Conservation (phyloP, 1,140 invertebrate species). For the Chionoecetes opilio region DNA sequence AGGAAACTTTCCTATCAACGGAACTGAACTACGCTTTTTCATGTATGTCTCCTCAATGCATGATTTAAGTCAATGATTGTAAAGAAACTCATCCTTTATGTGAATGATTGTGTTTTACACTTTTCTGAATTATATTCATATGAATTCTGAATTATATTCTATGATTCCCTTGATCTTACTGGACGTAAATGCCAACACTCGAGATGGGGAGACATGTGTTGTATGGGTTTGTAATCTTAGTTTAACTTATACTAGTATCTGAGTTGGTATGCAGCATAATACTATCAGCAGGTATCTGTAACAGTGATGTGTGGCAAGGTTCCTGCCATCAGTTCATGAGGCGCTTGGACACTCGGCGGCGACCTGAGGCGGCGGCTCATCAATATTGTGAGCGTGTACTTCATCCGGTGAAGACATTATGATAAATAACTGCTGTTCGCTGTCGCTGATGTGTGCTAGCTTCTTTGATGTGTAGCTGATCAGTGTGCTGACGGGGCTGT, state of each 20-base stretch:
- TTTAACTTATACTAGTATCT: background rate
- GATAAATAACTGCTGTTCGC: background rate
- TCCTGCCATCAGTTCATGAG: background rate
- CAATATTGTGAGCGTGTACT: background rate
- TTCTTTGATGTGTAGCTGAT: background rate
- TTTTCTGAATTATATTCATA: background rate
- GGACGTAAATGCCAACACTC: background rate
- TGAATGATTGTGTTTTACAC: background rate
- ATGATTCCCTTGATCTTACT: too few relatives aligned
- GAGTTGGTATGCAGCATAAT: too few relatives aligned
- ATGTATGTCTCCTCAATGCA: background rate
- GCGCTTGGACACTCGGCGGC: background rate
- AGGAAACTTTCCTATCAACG: background rate
- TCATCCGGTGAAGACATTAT: background rate
- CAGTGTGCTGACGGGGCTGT: background rate
- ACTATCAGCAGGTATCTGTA: too few relatives aligned
- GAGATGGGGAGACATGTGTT: background rate
- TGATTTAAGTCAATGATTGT: background rate
- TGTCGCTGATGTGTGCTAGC: background rate
- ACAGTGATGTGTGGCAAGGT: background rate
- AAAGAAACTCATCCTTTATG: background rate
- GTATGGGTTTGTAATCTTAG: background rate
- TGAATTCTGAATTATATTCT: too few relatives aligned
- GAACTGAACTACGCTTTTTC: background rate
- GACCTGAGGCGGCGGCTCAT: slow-evolving; percentile 10